Conservation (phyloP, 2,113 vertebrate genomes). For the Lethenteron reissneri region DNA sequence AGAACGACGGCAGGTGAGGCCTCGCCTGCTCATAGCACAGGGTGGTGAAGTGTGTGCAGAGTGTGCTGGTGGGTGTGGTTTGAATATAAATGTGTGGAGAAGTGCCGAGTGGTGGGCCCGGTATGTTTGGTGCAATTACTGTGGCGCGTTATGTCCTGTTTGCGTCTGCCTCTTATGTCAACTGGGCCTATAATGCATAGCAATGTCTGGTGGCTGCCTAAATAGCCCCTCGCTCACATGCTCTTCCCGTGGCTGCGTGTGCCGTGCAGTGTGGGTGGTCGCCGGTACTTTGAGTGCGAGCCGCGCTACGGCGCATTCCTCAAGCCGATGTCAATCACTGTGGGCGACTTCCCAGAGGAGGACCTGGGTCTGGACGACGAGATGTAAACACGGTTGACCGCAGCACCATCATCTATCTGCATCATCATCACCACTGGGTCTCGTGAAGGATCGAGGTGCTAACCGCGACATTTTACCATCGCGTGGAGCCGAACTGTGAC, state of each 20-base stretch:
- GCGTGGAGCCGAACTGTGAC: too few relatives aligned
- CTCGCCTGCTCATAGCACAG: not conserved
- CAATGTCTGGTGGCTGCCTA: too few relatives aligned
- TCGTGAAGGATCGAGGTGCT: too few relatives aligned
- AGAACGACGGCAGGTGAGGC: constrained; percentile 48
- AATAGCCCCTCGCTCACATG: not conserved
- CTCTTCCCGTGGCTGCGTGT: not conserved
- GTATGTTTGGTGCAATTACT: not conserved
- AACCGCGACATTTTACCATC: too few relatives aligned
- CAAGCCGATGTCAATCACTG: constrained; percentile 32
- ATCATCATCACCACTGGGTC: too few relatives aligned
- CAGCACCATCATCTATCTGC: too few relatives aligned
- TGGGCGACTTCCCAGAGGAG: constrained; percentile 65
- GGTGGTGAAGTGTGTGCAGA: not conserved
- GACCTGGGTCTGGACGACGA: constrained; percentile 48
- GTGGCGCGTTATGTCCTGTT: not conserved
- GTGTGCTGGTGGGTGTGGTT: not conserved
- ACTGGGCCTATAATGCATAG: too few relatives aligned
- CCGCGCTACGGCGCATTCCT: constrained; percentile 59
- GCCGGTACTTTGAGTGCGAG: constrained; percentile 50
- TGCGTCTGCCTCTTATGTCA: not conserved
- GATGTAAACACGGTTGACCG: constrained; percentile 26
- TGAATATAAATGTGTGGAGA: not conserved
- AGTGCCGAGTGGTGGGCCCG: not conserved
- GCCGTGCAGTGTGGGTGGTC: constrained; percentile 37